phyloP scores from a whole-genome alignment of 2,888 invertebrate species.

The Sminthurinus aureus region DNA sequence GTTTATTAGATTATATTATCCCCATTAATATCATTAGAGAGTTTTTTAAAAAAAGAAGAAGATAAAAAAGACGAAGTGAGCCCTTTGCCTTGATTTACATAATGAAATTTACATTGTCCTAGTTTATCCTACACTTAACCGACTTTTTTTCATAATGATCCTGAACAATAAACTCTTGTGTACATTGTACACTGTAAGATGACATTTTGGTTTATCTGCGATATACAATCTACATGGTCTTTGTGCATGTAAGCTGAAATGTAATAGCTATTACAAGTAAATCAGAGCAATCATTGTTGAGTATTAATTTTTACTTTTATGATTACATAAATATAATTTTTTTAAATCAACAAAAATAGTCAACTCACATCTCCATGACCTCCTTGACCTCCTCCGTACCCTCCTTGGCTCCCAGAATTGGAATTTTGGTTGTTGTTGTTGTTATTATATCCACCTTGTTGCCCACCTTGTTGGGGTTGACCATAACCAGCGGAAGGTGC shows the following conservation, averaged over 20 bases:
- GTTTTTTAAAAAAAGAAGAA: too few species aligned
- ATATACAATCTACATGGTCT: too few species aligned
- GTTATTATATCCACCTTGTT: conserved; percentile 1
- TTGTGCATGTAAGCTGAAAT: too few species aligned
- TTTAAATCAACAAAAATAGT: not conserved
- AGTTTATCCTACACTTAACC: conserved; percentile 7
- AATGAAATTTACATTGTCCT: conserved; percentile 9
- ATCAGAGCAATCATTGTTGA: too few species aligned
- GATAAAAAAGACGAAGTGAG: not conserved
- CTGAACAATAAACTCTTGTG: not conserved
- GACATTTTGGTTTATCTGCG: too few species aligned
- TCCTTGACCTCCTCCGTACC: conserved; percentile 29
- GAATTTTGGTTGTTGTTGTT: not conserved
- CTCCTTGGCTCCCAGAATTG: conserved; percentile 16
- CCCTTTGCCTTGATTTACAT: conserved; percentile 33
- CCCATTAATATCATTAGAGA: too few species aligned
- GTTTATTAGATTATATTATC: too few species aligned
- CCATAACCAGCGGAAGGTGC: conserved; percentile 28
- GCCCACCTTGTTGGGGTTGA: conserved; percentile 24
- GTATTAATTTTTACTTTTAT: too few species aligned
- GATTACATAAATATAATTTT: too few species aligned
- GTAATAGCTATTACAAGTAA: too few species aligned
- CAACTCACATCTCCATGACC: conserved; percentile 23
- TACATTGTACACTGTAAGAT: too few species aligned
- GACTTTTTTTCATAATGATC: not conserved